These are phyloP conservation scores for Epizoanthus stellaris DNA, from an alignment of 92 coral and sea anemone species.

Conservation along the genomic window DNA sequence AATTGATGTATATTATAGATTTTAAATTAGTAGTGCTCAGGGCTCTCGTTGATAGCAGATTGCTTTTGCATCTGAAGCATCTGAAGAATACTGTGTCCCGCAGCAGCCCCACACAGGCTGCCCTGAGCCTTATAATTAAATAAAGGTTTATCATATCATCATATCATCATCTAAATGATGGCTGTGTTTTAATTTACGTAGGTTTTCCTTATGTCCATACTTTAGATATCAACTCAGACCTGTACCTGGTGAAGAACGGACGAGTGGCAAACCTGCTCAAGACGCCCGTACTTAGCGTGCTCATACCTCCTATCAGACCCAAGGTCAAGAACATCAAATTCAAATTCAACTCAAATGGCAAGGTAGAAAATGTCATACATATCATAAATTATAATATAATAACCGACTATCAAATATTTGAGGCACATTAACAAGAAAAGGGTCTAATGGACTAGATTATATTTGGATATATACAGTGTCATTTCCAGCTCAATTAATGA, in stretches of 20 bases:
- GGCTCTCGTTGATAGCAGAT: too few relatives aligned
- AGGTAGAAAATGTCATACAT: conserved; percentile 42
- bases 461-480: too few relatives aligned
- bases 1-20: too few relatives aligned
- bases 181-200: neutral
- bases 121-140: too few relatives aligned
- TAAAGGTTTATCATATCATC: too few relatives aligned
- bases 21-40: too few relatives aligned
- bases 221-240: conserved; percentile 68
- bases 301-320: conserved; percentile 81
- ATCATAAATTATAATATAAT: neutral
- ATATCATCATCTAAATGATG: neutral
- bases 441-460: too few relatives aligned
- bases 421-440: neutral
- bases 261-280: conserved; percentile 78
- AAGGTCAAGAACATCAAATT: conserved; percentile 72
- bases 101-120: too few relatives aligned
- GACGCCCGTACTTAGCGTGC: conserved; percentile 64
- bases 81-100: too few relatives aligned
- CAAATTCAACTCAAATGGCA: conserved; percentile 78
- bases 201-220: conserved; percentile 9
- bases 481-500: too few relatives aligned
- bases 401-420: neutral
- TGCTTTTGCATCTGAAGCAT: too few relatives aligned
- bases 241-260: conserved; percentile 79